phyloP scores from a whole-genome alignment of 2,888 invertebrate genomes.

The Apamea monoglypha region DNA sequence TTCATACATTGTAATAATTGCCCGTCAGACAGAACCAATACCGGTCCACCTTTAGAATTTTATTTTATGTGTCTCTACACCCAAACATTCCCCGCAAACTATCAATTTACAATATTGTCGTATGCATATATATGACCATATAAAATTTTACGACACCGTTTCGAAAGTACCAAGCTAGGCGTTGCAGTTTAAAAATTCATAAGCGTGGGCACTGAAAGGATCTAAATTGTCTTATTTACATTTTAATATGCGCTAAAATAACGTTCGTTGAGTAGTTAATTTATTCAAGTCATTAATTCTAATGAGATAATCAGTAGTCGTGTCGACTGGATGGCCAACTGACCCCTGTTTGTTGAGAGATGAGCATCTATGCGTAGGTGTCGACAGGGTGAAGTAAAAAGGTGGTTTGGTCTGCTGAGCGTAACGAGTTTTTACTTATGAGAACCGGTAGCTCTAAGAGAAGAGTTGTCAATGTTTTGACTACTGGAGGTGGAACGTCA shows the following conservation, averaged over 20 bases:
- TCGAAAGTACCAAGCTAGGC: constrained; percentile 45
- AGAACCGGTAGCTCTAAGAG: constrained; percentile 34
- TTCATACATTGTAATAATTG: constrained; percentile 63
- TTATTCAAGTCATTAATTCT: constrained; percentile 66
- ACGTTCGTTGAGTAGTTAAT: constrained; percentile 58
- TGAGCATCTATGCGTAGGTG: constrained; percentile 52
- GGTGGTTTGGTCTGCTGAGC: constrained; percentile 20
- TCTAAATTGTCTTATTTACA: constrained; percentile 67
- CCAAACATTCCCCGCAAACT: constrained; percentile 59
- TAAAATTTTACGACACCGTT: constrained; percentile 61
- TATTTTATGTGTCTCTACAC: constrained; percentile 45
- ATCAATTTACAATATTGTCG: constrained; percentile 60
- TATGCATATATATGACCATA: constrained; percentile 51
- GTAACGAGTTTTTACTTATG: constrained; percentile 39
- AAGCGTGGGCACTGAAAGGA: constrained; percentile 60
- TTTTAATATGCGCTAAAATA: constrained; percentile 67
- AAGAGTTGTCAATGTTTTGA: constrained; percentile 8
- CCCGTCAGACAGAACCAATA: constrained; percentile 22
- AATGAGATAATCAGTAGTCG: constrained; percentile 68
- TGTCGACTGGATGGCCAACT: constrained; percentile 53
- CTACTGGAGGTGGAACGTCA: not conserved
- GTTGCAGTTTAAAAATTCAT: constrained; percentile 67
- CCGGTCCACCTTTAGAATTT: constrained; percentile 39
- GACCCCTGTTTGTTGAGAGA: constrained; percentile 51
- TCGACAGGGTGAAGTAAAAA: constrained; percentile 40